Evolutionary conservation across 2,113 vertebrate species (phyloP), one percentile per base, ranked within the genome.

Genomic region (Oenanthe melanoleuca): DNA sequence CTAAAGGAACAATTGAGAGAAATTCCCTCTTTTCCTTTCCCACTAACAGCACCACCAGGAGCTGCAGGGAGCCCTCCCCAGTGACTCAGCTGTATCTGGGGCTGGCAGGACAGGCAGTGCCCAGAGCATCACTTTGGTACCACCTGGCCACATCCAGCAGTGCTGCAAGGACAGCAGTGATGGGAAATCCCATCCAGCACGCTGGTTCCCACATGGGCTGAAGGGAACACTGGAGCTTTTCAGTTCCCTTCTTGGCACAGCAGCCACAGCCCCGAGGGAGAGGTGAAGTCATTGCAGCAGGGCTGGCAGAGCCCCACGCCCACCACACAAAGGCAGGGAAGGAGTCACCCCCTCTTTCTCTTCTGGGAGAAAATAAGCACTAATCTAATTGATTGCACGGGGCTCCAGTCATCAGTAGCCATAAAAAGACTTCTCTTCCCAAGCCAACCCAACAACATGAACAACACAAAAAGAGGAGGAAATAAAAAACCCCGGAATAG

Each of bases 191-290:
- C 93, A 81, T 23, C 34, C 47, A 88, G 12, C 50, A 16, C 3
- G 2, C 61, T 5, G 4, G 12, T 44, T 93, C 67, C 93, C 21
- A 33, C 29, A 12, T 11, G 11, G 77, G 80, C 80, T 83, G 88
- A 33, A 89, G 86, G 63, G 69, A 96, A 96, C 92, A 96, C 88
- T 93, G 79, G 26, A 78, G 93, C 88, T 92, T 94, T 96, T 97
- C 95, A 96, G 90, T 33, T 84, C 93, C 72, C 69, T 96, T 95
- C 95, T 88, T 93, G 93, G 82, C 67, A 1, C 80, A 5, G 5
- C 64, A 80, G 79, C 56, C 34, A 5, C 2, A 0, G 75, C 93
- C 89, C 86, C 45, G 3, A 93, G 86, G 49, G 92, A 88, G 73
- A 88, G 85, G 84, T 96, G 94, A 96, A 87, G 69, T 95, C 96